Percentiles rank a stretch among this genome's conserved stretches.
These are phyloP conservation scores for Epinephelus moara DNA, from an alignment of 2,113 vertebrate genomes.

Conservation along the genomic window DNA sequence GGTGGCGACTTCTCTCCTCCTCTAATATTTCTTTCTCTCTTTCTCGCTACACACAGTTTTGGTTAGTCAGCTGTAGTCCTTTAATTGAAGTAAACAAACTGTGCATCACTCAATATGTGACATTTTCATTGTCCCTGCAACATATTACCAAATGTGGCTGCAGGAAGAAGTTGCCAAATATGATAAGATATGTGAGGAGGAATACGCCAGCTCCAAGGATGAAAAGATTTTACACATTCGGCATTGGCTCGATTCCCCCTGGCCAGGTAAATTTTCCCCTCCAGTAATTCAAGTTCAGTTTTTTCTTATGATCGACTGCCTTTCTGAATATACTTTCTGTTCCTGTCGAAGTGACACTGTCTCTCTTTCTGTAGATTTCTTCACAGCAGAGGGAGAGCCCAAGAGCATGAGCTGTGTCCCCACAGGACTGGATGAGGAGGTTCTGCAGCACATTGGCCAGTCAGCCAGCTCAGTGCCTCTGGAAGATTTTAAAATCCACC, in stretches of 20 bases:
- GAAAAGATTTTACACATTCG: conserved; percentile 93
- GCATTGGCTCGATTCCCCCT: conserved; percentile 94
- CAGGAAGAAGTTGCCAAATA: conserved; percentile 95
- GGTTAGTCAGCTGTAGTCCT: conserved; percentile 13
- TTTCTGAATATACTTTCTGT: conserved; percentile 9
- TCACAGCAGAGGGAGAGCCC: conserved; percentile 91
- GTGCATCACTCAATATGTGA: not conserved
- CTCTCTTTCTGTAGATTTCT: conserved; percentile 83
- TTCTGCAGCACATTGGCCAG: conserved; percentile 88
- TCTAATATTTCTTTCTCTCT: not conserved
- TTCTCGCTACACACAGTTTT: not conserved
- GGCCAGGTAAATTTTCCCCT: conserved; percentile 85
- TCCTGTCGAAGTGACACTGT: not conserved
- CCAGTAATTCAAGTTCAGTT: not conserved
- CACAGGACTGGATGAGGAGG: conserved; percentile 88
- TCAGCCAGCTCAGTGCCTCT: conserved; percentile 92
- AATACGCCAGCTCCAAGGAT: conserved; percentile 91
- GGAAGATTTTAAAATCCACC: conserved; percentile 91
- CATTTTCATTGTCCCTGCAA: not conserved
- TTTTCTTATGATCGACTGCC: not conserved
- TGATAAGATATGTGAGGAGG: conserved; percentile 95
- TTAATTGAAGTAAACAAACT: not conserved
- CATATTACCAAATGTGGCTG: conserved; percentile 22
- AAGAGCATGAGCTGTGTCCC: conserved; percentile 89
- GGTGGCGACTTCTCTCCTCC: conserved; percentile 8